phyloP scores from a whole-genome alignment of 1,140 invertebrate genomes.

The Palaemon carinicauda region DNA sequence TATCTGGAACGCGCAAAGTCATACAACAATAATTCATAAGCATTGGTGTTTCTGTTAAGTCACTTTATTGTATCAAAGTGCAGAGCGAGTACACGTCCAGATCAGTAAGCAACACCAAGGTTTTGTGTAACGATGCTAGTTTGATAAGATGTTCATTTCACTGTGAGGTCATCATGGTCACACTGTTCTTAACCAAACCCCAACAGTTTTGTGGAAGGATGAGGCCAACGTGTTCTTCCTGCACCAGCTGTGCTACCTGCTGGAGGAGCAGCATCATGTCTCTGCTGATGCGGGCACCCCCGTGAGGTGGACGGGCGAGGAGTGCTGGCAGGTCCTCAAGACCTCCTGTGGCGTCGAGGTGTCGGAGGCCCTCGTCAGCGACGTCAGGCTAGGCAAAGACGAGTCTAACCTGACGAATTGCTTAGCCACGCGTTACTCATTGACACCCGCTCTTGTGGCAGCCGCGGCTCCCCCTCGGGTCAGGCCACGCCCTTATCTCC shows the following conservation, averaged over 20 bases:
- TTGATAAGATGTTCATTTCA: too few relatives aligned
- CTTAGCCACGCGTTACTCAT: neutral
- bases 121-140: too few relatives aligned
- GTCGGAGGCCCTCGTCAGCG: constrained; percentile 27
- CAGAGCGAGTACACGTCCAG: too few relatives aligned
- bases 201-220: neutral
- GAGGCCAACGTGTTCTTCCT: constrained; percentile 23
- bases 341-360: constrained; percentile 2
- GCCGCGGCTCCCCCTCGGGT: constrained; percentile 30
- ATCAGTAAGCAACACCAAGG: too few relatives aligned
- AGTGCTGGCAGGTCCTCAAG: neutral
- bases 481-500: constrained; percentile 1
- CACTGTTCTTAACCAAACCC: neutral
- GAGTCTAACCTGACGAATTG: constrained; percentile 47
- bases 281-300: neutral
- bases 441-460: constrained; percentile 27
- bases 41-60: too few relatives aligned
- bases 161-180: too few relatives aligned
- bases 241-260: constrained; percentile 35
- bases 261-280: constrained; percentile 27
- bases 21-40: too few relatives aligned
- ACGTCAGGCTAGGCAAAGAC: constrained; percentile 23
- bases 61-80: too few relatives aligned
- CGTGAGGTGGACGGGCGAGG: neutral
- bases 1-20: too few relatives aligned